A percentile compares a stretch with the other conserved stretches of the same genome.
These are phyloP conservation scores for Brachyhypopomus occidentalis DNA, from an alignment of 2,113 vertebrate species.

Conservation along the genomic window DNA sequence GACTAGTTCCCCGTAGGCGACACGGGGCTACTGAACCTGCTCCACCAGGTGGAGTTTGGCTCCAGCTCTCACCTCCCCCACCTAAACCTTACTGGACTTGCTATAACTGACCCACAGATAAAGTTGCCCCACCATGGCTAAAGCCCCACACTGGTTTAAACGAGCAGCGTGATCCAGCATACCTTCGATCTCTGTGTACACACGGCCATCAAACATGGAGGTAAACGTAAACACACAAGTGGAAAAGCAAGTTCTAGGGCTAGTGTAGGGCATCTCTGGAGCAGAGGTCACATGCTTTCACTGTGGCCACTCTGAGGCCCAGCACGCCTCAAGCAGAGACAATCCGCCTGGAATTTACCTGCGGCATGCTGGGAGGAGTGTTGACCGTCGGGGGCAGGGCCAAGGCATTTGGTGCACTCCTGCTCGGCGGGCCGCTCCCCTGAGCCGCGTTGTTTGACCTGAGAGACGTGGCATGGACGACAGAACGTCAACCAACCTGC, in stretches of 20 bases:
- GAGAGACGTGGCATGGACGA: background rate
- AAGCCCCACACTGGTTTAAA: too few species aligned
- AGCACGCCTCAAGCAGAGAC: background rate
- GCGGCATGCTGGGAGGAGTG: conserved; percentile 44
- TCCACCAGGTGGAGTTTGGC: background rate
- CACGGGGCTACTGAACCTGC: too few species aligned
- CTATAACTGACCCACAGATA: too few species aligned
- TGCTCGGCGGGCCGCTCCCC: conserved; percentile 13
- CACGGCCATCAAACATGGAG: background rate
- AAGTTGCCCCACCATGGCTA: too few species aligned
- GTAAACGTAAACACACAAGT: background rate
- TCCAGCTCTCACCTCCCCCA: background rate
- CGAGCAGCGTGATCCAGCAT: too few species aligned
- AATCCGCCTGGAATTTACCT: background rate
- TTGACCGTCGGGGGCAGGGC: conserved; percentile 32
- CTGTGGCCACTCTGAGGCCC: background rate
- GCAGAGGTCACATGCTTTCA: background rate
- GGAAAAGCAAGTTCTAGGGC: background rate
- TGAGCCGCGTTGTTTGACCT: conserved; percentile 54
- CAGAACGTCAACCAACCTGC: background rate
- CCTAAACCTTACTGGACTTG: too few species aligned
- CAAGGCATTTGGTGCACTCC: conserved; percentile 4
- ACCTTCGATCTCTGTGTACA: background rate
- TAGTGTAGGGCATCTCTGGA: background rate
- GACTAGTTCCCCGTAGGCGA: too few species aligned